A percentile compares a stretch with the other conserved stretches of the same genome.
Conservation (phyloP, 2,113 vertebrate genomes). For the Tragelaphus scriptus region DNA sequence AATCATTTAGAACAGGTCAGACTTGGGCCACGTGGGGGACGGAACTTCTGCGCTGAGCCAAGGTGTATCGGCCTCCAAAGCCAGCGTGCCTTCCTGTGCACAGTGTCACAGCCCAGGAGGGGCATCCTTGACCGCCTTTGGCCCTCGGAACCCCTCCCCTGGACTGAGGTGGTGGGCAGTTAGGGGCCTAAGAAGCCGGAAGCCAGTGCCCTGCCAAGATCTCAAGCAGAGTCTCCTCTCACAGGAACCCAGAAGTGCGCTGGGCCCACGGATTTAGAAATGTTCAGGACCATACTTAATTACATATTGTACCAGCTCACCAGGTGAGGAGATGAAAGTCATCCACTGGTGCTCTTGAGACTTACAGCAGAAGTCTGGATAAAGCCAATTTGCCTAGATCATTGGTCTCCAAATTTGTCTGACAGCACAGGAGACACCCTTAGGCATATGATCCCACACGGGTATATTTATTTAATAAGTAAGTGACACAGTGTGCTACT, state of each 20-base stretch:
- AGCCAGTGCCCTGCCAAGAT: neutral
- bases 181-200: neutral
- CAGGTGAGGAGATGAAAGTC: neutral
- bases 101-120: neutral
- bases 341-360: rapidly evolving
- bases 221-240: too few relatives aligned
- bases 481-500: too few relatives aligned
- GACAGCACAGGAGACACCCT: neutral
- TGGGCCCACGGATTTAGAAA: neutral
- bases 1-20: neutral
- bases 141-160: neutral
- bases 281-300: neutral
- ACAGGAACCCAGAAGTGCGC: neutral
- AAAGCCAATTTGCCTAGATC: neutral
- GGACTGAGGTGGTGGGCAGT: neutral
- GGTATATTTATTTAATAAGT: neutral
- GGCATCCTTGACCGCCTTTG: too few relatives aligned
- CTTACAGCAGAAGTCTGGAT: neutral
- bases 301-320: neutral
- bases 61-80: neutral
- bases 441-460: rapidly evolving
- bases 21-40: neutral
- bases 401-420: neutral
- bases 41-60: neutral
- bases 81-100: too few relatives aligned